Evolutionary conservation across 2,113 vertebrate species (phyloP), one percentile per base, ranked within the genome.

Genomic region (Marmota monax): DNA sequence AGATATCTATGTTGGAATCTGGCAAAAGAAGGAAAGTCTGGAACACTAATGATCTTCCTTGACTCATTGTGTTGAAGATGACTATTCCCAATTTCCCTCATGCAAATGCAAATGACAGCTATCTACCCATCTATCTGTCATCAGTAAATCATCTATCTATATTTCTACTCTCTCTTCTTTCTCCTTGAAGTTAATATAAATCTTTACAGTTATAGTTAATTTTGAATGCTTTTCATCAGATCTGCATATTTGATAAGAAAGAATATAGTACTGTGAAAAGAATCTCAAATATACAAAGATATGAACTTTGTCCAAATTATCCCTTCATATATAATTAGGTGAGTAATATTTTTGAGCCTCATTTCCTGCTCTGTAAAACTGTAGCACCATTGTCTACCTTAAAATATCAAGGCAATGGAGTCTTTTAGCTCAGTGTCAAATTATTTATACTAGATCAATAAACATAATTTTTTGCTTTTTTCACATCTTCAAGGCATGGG

Each of bases 141-240:
- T 34, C 17, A n/a, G 76, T 7, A 0, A 7, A 5, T 45, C 2
- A 8, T 32, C 7, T 14, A 0, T 25, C 32, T 16, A 29, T 17
- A 22, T 67, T 22, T 42, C 25, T 29, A 10, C 2, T 11, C 13
- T 92, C 6, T 42, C 20, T 73, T 6, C 22, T 84, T 29, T 9
- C 37, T 67, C 42, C 9, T 70, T 45, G 8, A 3, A 80, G 39
- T 67, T 61, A 2, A 34, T 90, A 0, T 39, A 12, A 73, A 53
- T 58, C 1, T 89, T 34, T 51, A 67, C 17, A 51, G 65, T 67
- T 86, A 32, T 84, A 37, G 34, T 63, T 32, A 80, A 22, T 48
- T 69, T 91, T 42, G 13, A 67, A 20, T 73, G 2, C 78, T 53
- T 84, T 27, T 73, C 32, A 79, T 72, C 29, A 79, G 23, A n/a